Evolutionary conservation across 2,113 vertebrate genomes (phyloP).

Genomic region (Halichoerus grypus): DNA sequence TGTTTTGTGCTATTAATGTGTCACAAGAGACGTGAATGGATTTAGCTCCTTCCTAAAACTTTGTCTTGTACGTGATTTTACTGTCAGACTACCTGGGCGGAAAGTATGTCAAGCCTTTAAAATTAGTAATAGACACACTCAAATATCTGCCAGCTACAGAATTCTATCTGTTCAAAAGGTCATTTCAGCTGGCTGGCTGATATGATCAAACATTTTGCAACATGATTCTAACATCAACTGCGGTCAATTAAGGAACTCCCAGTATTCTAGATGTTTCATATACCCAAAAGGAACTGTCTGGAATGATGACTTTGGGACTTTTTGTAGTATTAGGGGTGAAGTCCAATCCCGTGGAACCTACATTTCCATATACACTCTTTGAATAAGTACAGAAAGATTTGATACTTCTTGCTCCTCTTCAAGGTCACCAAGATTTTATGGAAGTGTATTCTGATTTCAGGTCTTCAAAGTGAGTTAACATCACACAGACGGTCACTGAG

Average conservation of each 20-base stretch:
- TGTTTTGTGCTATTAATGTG: constrained; percentile 61
- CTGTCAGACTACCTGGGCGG: constrained; percentile 61
- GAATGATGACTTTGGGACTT: neutral
- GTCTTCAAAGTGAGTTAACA: neutral
- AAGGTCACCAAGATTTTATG: neutral
- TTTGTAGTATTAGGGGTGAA: neutral
- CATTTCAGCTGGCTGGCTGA: neutral
- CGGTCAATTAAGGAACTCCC: neutral
- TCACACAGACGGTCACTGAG: neutral
- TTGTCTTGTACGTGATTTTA: constrained; percentile 49
- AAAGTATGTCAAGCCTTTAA: constrained; percentile 80
- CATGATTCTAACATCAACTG: neutral
- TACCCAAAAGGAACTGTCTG: neutral
- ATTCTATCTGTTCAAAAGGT: neutral
- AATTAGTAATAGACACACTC: constrained; percentile 66
- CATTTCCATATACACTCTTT: neutral
- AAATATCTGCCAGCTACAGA: neutral
- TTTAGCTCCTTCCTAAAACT: neutral
- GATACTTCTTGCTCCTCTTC: neutral
- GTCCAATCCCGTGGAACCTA: neutral
- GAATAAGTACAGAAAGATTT: neutral
- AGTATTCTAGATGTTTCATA: neutral
- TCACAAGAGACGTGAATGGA: constrained; percentile 25
- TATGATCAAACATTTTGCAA: neutral
- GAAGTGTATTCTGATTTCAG: neutral